phyloP scores from a whole-genome alignment of 2,888 invertebrate genomes.

The Platycheirus albimanus region DNA sequence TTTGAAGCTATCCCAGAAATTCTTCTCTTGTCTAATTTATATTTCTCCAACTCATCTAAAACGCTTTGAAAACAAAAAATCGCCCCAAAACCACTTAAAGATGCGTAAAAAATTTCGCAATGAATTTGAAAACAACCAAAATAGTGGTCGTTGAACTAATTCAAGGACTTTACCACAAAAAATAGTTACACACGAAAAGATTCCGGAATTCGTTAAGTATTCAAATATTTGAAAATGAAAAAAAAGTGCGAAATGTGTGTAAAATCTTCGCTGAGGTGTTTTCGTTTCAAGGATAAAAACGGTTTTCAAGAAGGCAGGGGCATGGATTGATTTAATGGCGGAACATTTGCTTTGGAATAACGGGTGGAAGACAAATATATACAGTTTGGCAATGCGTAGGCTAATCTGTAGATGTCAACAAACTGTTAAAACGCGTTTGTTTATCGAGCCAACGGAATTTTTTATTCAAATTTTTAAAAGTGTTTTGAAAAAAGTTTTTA shows the following conservation, averaged over 20 bases:
- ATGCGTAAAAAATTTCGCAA: too few relatives aligned
- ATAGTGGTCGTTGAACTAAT: too few relatives aligned
- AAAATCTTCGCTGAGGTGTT: background rate
- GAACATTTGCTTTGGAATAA: background rate
- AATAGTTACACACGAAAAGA: conserved; percentile 20
- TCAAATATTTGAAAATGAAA: too few relatives aligned
- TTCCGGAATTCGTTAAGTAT: conserved; percentile 45
- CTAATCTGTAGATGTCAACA: conserved; percentile 41
- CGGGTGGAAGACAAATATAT: background rate
- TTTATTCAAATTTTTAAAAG: conserved; percentile 48
- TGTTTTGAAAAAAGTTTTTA: too few relatives aligned
- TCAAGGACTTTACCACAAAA: too few relatives aligned
- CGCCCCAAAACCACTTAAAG: too few relatives aligned
- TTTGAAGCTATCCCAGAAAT: too few relatives aligned
- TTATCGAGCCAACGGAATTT: conserved; percentile 11
- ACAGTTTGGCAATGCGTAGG: conserved; percentile 26
- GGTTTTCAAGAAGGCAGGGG: background rate
- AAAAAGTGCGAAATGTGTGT: too few relatives aligned
- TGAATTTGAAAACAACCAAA: too few relatives aligned
- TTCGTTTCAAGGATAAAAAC: background rate
- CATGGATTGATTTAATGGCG: conserved; percentile 7
- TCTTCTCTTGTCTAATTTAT: too few relatives aligned
- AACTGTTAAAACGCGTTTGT: conserved; percentile 44
- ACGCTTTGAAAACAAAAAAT: too few relatives aligned
- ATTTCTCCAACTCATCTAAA: too few relatives aligned